These are phyloP conservation scores for Drosophila sulfurigaster DNA, from an alignment of 1,140 invertebrate genomes.

Conservation along the genomic window DNA sequence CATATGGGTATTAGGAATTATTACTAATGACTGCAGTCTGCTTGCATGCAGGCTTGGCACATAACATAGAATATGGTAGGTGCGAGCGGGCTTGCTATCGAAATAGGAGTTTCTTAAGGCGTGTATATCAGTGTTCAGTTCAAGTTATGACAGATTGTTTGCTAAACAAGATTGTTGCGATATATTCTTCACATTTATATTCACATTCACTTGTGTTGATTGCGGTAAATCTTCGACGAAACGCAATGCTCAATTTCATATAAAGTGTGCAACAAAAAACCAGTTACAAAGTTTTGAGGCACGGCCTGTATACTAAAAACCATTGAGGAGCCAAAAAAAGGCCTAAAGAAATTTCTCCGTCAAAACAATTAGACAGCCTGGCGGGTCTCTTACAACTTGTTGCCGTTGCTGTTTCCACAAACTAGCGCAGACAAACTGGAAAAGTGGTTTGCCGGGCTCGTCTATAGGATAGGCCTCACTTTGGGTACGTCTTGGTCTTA, in stretches of 20 bases:
- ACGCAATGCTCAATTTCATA: slow-evolving; percentile 39
- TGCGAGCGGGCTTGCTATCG: slow-evolving; percentile 49
- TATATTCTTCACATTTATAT: slow-evolving; percentile 43
- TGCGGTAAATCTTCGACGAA: not conserved
- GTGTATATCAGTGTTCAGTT: slow-evolving; percentile 19
- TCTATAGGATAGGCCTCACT: not conserved
- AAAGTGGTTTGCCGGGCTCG: slow-evolving; percentile 21
- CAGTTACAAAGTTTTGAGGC: slow-evolving; percentile 44
- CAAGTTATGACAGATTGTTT: slow-evolving; percentile 62
- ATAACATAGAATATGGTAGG: slow-evolving; percentile 21
- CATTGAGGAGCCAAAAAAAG: slow-evolving; percentile 54
- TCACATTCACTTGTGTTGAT: too few relatives aligned
- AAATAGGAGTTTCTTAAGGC: slow-evolving; percentile 53
- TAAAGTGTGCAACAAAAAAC: slow-evolving; percentile 39
- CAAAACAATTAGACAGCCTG: slow-evolving; percentile 72
- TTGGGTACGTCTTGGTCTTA: slow-evolving; percentile 10
- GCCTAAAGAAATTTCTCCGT: slow-evolving; percentile 72
- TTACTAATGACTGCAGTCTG: slow-evolving; percentile 58
- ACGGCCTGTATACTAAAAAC: slow-evolving; percentile 6
- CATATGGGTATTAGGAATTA: slow-evolving; percentile 49
- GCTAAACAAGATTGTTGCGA: slow-evolving; percentile 20
- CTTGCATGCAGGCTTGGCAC: slow-evolving; percentile 5
- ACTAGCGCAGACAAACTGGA: slow-evolving; percentile 13
- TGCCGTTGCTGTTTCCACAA: slow-evolving; percentile 25
- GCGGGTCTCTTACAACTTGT: slow-evolving; percentile 63